Evolutionary conservation across 2,113 vertebrate genomes (phyloP).

Genomic region (Noturus placidus): DNA sequence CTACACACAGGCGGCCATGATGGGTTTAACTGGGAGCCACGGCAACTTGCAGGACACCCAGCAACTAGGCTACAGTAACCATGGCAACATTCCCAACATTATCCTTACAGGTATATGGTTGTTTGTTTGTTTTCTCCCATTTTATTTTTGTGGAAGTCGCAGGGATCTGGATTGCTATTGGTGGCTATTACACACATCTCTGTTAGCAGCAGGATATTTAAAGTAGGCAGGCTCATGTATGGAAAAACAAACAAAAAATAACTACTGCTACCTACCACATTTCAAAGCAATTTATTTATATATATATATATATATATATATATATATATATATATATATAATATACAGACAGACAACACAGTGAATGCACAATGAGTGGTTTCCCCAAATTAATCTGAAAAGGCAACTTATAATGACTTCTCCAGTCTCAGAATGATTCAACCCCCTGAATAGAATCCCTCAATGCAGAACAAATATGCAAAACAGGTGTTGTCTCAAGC

Average conservation of each 20-base stretch:
- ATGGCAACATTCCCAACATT: slow-evolving; percentile 96
- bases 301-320: too few relatives aligned
- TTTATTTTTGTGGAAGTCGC: neutral
- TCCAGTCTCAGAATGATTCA: too few relatives aligned
- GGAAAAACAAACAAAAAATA: neutral
- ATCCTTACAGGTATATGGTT: slow-evolving; percentile 87
- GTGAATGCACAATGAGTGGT: too few relatives aligned
- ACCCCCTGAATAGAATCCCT: too few relatives aligned
- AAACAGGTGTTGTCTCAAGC: too few relatives aligned
- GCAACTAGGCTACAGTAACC: slow-evolving; percentile 86
- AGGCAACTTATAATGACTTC: too few relatives aligned
- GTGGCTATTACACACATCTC: neutral
- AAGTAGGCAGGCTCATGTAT: neutral
- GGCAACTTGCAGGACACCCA: slow-evolving; percentile 83
- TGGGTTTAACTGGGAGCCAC: slow-evolving; percentile 90
- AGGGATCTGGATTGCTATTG: neutral
- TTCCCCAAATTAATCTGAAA: too few relatives aligned
- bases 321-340: too few relatives aligned
- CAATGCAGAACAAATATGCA: too few relatives aligned
- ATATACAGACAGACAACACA: too few relatives aligned
- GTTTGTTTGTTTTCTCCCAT: neutral
- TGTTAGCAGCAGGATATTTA: neutral
- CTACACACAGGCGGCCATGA: slow-evolving; percentile 97
- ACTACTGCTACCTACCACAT: too few relatives aligned
- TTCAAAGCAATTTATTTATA: too few relatives aligned